Base-by-base conservation (phyloP, 2,888 invertebrate species). In the Nemotelus nigrinus region DNA sequence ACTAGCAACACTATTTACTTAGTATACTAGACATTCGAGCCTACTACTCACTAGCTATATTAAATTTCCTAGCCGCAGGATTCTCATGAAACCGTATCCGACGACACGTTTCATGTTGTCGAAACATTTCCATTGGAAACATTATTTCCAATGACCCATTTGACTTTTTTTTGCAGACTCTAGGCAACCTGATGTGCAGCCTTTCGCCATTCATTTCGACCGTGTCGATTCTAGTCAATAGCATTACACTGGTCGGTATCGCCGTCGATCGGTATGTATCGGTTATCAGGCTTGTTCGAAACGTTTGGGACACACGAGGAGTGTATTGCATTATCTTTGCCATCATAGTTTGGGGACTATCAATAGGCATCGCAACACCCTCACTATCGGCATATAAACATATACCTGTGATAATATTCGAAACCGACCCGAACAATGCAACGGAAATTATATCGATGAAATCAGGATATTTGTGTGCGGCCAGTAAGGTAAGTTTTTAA, bases 211-310 rank as follows among this genome's bases (percentile, higher is more conserved):
- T 88, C 81, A 81, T 87, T 1, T 89, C 90, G 81, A 88, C 89
- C 1, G 85, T 87, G 0, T 88, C 89, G 2, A 86, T 90, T 55
- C 82, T 90, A 53, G 88, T 87, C 2, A 89, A 89, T 81, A 90
- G 90, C 10, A 83, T 89, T 71, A 88, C 89, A 1, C 83, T 91
- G 39, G 86, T 90, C 8, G 87, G 88, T 25, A 89, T 91, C 41
- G 90, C 90, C 2, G 80, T 90, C 72, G 90, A 91, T 82, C 86
- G 90, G 71, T 91, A 90, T 80, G 85, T 87, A 83, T 89, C 88
- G 58, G 87, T 89, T 1, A 87, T 88, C 72, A 85, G 86, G 58
- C 86, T 87, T 0, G 82, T 87, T 2, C 43, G 63, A 63, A 85
- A 83, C 68, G 82, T 84, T 79, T 90, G 89, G 89, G 86, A 89